Evolutionary conservation across 2,797 vertebrate species (phyloP), one percentile per base, ranked within the genome.

Genomic region (Streptopelia turtur): DNA sequence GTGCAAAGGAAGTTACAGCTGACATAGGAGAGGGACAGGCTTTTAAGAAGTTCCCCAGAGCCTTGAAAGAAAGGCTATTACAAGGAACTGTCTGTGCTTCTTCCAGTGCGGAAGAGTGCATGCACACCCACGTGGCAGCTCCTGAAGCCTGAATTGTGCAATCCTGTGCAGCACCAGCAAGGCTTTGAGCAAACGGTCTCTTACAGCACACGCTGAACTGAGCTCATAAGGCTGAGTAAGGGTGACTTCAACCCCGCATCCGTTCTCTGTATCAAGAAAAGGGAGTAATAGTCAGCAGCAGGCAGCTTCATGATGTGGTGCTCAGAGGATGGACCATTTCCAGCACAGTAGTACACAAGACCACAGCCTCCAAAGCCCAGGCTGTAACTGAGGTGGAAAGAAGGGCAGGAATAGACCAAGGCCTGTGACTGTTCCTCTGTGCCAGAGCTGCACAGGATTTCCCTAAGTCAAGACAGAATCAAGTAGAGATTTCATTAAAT

Each of bases 61-160:
- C 57, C 90, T 61, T 85, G 83, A 95, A 93, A 89, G 60, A 78
- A 93, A 93, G 50, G 55, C 56, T 78, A 13, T 65, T 94, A 84
- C 49, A 78, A 92, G 71, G 75, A 90, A 78, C 86, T 90, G 18
- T 31, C 85, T 90, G 80, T 94, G 87, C 76, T 93, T 35, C 65
- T 85, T 94, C 45, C 78, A 81, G 71, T 16, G 47, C 28, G 2
- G 78, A 77, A 77, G 57, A 55, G 57, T 39, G 53, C 35, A 41
- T 50, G 31, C 47, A 85, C 75, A 94, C 47, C 78, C 90, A 72
- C 64, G 53, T 1, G 1, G 83, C 88, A 93, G 71, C 52, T 90
- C 68, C 88, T 65, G 87, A 56, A 82, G 68, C 45, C 65, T n/a
- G 35, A 53, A 50, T 68, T 93, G 71, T 74, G 87, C 5, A 21